Evolutionary conservation across 2,888 invertebrate species (phyloP), one percentile per base, ranked within the genome.

Genomic region (Drosophila picticornis): DNA sequence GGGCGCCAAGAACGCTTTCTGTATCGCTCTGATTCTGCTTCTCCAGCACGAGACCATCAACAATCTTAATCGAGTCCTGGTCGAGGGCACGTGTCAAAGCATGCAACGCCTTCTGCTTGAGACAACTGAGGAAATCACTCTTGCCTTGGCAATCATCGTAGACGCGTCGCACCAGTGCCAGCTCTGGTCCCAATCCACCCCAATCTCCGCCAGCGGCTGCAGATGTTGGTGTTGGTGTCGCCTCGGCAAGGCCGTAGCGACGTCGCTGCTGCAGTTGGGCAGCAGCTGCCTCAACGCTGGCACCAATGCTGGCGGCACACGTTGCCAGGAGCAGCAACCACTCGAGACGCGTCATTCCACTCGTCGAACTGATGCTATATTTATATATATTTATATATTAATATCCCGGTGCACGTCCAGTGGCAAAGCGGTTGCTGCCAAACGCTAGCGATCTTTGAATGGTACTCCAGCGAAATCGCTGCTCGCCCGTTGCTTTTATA

Each of bases 101-200:
- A 68, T 93, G 93, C 63, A 95, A 92, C 48, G 95, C 95, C 86
- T 95, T 95, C 80, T 95, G 94, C 91, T 95, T 95, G 61, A 95
- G 93, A 90, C 95, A 95, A 85, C 93, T 94, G 64, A 95, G 94
- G 88, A 95, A 94, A 86, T 95, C 95, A 88, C 94, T 94, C 78
- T 94, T 95, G 72, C 94, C 93, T 93, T 95, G 95, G 92, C 95
- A 95, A 87, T 95, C 95, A 77, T 95, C 95, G 88, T 95, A 95
- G 81, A 95, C 94, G 91, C 95, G 95, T 85, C 95, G 94, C 84
- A 95, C 93, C 75, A 95, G 93, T 71, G 94, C 92, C 84, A 95
- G 94, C 86, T 95, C 95, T 4, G 95, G 94, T n/a, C 94, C 94
- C 34, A 80, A 34, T 16, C 80, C 71, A 40, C 40, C 16, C 84